Evolutionary conservation across 1,140 invertebrate species (phyloP).

Genomic region (Listronotus oregonensis): DNA sequence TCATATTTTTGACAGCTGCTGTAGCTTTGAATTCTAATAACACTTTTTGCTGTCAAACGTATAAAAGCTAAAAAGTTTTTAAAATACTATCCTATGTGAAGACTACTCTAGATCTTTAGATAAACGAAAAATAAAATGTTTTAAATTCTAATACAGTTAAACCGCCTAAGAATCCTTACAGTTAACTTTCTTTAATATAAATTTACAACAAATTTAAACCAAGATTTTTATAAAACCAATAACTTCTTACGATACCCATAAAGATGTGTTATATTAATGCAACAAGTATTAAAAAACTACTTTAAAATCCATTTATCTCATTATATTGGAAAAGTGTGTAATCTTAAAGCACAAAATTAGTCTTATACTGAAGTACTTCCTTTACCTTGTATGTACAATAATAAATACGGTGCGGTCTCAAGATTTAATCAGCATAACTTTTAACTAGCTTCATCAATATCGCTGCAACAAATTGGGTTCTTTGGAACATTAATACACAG

Average conservation of each 20-base stretch:
- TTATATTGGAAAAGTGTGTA: conserved; percentile 29
- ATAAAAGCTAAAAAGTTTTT: no score
- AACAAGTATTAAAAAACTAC: conserved; percentile 6
- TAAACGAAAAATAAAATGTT: no score
- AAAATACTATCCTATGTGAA: no score
- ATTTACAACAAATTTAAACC: no score
- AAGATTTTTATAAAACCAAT: no score
- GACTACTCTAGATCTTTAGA: no score
- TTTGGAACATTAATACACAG: conserved; percentile 26
- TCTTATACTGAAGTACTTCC: conserved; percentile 26
- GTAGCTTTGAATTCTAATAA: no score
- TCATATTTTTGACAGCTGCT: no score
- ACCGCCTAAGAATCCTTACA: no score
- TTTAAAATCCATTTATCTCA: conserved; percentile 24
- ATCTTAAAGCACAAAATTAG: conserved; percentile 37
- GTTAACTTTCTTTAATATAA: no score
- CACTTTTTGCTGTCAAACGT: background rate
- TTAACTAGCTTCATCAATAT: conserved; percentile 39
- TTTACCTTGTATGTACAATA: conserved; percentile 35
- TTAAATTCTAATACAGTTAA: no score
- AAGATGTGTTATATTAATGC: conserved; percentile 3
- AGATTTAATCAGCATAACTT: conserved; percentile 40
- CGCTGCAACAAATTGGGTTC: conserved; percentile 34
- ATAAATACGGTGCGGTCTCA: conserved; percentile 31
- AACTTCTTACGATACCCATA: background rate